These are phyloP conservation scores for Diogma glabrata DNA, from an alignment of 2,888 invertebrate species.

Conservation along the genomic window DNA sequence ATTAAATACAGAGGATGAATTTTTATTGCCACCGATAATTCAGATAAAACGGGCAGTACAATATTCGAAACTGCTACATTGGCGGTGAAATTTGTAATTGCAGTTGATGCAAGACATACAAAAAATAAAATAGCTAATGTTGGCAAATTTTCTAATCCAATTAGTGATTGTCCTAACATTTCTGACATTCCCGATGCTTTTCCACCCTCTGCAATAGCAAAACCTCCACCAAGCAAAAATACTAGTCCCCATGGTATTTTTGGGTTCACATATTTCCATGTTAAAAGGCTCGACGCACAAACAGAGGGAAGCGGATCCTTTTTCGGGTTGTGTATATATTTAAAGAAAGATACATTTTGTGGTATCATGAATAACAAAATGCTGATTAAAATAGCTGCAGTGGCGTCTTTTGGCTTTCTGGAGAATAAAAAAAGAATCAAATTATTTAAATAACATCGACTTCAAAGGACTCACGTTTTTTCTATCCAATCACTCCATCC, in stretches of 20 bases:
- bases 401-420: no score
- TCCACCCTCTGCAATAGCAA: slow-evolving; percentile 80
- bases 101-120: slow-evolving; percentile 61
- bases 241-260: slow-evolving; percentile 86
- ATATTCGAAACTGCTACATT: slow-evolving; percentile 83
- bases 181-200: slow-evolving; percentile 65
- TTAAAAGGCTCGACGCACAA: slow-evolving; percentile 58
- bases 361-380: no score
- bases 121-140: slow-evolving; percentile 57
- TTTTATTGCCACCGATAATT: slow-evolving; percentile 58
- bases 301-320: slow-evolving; percentile 46
- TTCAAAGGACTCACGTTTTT: no score
- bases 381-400: no score
- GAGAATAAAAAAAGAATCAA: no score
- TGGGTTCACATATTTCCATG: slow-evolving; percentile 74
- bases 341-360: no score
- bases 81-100: no score
- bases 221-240: slow-evolving; percentile 78
- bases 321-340: no score
- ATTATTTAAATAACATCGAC: no score
- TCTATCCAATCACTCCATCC: slow-evolving; percentile 74
- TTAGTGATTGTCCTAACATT: slow-evolving; percentile 60
- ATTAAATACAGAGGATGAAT: slow-evolving; percentile 82
- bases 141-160: slow-evolving; percentile 50
- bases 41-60: slow-evolving; percentile 69